Conservation (phyloP, 2,888 invertebrate species). For the Nycteola revayana region DNA sequence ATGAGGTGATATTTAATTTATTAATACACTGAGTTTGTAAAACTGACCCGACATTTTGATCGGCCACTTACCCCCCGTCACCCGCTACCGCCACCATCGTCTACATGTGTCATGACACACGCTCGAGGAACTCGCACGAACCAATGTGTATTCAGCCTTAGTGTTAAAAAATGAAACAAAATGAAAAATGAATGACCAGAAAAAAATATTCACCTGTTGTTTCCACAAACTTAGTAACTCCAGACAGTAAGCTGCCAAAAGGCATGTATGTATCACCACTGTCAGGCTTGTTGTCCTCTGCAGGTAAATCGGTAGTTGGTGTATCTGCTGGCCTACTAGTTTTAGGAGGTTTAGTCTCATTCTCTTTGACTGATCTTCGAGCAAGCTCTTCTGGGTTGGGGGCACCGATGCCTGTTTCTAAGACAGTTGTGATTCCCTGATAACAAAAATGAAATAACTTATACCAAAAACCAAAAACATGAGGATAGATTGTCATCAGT, state of each 20-base stretch:
- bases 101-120: too few species aligned
- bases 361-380: constrained; percentile 51
- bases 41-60: too few species aligned
- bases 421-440: constrained; percentile 88
- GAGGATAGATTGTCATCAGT: too few species aligned
- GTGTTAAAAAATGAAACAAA: too few species aligned
- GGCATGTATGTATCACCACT: constrained; percentile 65
- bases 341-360: constrained; percentile 15
- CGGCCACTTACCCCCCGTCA: too few species aligned
- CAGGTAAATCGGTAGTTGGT: neutral
- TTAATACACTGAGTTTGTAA: too few species aligned
- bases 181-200: too few species aligned
- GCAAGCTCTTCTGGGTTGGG: constrained; percentile 92
- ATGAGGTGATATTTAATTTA: too few species aligned
- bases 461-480: too few species aligned
- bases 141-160: too few species aligned
- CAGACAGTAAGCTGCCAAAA: constrained; percentile 84
- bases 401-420: constrained; percentile 92
- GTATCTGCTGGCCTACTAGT: constrained; percentile 12
- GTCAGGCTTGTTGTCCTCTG: constrained; percentile 22
- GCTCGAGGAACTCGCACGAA: too few species aligned
- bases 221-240: constrained; percentile 87
- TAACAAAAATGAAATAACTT: constrained; percentile 21
- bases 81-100: too few species aligned
- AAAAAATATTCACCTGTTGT: constrained; percentile 73